These are phyloP conservation scores for Zeugodacus cucurbitae DNA, from an alignment of 1,140 invertebrate species.

Conservation along the genomic window DNA sequence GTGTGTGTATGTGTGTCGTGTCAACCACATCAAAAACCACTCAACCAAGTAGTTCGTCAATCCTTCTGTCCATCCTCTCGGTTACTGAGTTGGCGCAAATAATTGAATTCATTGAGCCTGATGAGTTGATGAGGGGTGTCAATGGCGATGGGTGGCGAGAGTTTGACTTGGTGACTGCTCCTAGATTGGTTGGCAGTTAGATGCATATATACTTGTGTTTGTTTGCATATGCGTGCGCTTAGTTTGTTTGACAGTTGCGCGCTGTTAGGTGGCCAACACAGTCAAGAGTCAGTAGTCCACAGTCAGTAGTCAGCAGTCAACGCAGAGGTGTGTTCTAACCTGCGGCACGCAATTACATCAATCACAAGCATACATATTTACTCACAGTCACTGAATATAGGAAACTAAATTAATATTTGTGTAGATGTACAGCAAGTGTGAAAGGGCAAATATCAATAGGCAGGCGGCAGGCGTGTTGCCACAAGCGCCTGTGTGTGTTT, in stretches of 20 bases:
- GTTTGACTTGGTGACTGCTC: not conserved
- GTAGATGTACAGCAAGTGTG: not conserved
- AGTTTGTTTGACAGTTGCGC: not conserved
- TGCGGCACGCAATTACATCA: conserved; percentile 13
- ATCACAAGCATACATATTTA: not conserved
- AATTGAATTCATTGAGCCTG: conserved; percentile 30
- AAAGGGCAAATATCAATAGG: not conserved
- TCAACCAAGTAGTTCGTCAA: conserved; percentile 16
- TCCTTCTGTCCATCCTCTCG: not conserved
- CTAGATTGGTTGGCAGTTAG: not conserved
- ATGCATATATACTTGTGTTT: not conserved
- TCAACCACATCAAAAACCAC: not conserved
- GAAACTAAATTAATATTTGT: not conserved
- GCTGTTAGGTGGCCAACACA: not conserved
- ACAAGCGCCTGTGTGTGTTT: not conserved
- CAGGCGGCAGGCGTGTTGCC: not conserved
- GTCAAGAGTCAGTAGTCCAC: not conserved
- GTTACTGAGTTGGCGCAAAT: conserved; percentile 17
- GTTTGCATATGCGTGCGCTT: not conserved
- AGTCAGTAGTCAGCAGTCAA: not conserved
- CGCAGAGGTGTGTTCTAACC: not conserved
- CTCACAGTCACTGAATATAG: not conserved
- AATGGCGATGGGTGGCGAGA: not conserved
- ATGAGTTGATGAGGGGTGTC: conserved; percentile 1
- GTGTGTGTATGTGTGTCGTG: not conserved